Evolutionary conservation across 2,888 invertebrate genomes (phyloP).

Genomic region (Harpalus rubripes): DNA sequence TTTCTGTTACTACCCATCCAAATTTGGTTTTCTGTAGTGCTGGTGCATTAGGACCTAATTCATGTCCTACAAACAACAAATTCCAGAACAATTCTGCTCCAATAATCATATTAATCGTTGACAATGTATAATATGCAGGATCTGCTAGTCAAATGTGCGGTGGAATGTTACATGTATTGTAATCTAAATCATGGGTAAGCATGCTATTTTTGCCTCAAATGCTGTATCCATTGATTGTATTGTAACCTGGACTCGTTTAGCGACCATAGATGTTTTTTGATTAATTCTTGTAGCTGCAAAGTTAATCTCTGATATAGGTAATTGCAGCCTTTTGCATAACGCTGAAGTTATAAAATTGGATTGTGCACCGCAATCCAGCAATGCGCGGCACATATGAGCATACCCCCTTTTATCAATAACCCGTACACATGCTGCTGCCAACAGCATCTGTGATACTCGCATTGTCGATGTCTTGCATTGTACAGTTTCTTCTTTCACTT

Average conservation of each 20-base stretch:
- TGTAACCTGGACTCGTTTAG: no score
- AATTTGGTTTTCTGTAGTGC: slow-evolving; percentile 26
- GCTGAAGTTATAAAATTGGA: slow-evolving; percentile 12
- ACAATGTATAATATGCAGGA: not conserved
- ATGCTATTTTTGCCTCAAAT: not conserved
- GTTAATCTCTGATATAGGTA: not conserved
- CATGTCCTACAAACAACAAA: slow-evolving; percentile 15
- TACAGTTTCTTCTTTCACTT: not conserved
- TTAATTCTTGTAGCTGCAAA: not conserved
- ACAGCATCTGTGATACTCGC: not conserved
- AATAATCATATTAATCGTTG: slow-evolving; percentile 19
- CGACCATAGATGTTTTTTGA: not conserved
- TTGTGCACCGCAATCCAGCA: slow-evolving; percentile 8
- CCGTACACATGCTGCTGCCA: slow-evolving; percentile 19
- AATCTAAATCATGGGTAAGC: not conserved
- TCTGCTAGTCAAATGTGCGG: slow-evolving; percentile 21
- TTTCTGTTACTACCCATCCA: slow-evolving; percentile 34
- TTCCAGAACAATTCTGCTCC: slow-evolving; percentile 22
- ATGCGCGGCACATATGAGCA: no score
- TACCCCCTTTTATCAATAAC: not conserved
- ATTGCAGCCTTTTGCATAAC: not conserved
- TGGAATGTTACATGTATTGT: no score
- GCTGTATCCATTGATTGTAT: not conserved
- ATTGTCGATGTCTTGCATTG: not conserved
- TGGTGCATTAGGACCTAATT: not conserved